These are phyloP conservation scores for Syrmaticus mikado DNA, from an alignment of 2,113 vertebrate species.

Conservation along the genomic window DNA sequence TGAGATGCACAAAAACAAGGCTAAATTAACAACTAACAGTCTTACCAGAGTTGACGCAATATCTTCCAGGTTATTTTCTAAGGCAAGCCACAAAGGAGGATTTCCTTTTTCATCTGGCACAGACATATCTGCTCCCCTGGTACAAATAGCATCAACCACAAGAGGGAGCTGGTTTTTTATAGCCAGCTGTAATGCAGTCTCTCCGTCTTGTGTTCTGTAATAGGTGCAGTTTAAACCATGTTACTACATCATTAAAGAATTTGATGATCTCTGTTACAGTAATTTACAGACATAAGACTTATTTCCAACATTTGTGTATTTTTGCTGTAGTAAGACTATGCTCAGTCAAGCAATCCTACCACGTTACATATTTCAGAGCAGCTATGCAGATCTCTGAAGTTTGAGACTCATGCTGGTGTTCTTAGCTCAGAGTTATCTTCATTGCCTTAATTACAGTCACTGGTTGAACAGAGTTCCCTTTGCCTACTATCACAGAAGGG, in stretches of 20 bases:
- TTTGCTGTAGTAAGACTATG: background rate
- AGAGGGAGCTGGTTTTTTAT: conserved; percentile 96
- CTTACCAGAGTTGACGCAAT: conserved; percentile 97
- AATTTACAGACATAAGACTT: background rate
- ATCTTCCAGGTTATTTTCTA: conserved; percentile 90
- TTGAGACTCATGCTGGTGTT: background rate
- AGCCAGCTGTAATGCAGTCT: conserved; percentile 94
- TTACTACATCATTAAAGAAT: background rate
- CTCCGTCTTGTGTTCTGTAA: conserved; percentile 90
- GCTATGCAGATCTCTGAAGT: background rate
- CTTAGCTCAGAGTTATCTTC: background rate
- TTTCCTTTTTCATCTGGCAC: conserved; percentile 93
- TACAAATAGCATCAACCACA: conserved; percentile 97
- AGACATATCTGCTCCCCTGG: conserved; percentile 96
- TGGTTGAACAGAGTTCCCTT: background rate
- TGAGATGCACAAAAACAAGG: background rate
- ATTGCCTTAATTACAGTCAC: background rate
- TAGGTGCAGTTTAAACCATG: background rate
- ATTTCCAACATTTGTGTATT: accelerated
- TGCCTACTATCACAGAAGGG: background rate
- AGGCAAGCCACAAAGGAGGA: conserved; percentile 93
- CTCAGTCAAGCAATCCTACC: background rate
- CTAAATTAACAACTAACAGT: background rate
- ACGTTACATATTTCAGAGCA: background rate
- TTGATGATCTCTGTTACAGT: background rate